Evolutionary conservation across 2,797 vertebrate genomes (phyloP).

Genomic region (Myotis findleyi): DNA sequence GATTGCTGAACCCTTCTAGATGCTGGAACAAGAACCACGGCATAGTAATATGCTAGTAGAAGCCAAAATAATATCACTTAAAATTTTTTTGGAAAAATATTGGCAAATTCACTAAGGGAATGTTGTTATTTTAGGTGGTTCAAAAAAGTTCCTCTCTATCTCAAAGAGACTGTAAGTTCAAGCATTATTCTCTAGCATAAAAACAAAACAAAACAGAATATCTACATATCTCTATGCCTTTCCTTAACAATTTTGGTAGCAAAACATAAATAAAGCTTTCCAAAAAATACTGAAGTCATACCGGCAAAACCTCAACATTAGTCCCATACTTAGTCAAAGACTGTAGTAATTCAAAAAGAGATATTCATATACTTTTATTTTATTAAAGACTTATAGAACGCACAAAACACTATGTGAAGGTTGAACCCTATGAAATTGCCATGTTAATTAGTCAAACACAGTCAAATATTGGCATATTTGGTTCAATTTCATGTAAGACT

Average conservation of each 20-base stretch:
- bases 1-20: too few relatives aligned
- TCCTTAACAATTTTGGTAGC: constrained; percentile 42
- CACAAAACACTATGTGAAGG: neutral
- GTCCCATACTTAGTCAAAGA: constrained; percentile 8
- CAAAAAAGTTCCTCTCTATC: constrained; percentile 47
- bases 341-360: neutral
- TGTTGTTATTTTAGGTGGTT: constrained; percentile 24
- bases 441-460: constrained; percentile 12
- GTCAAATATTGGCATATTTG: constrained; percentile 11
- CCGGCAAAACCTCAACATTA: neutral
- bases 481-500: neutral
- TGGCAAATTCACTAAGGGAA: neutral
- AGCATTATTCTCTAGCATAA: constrained; percentile 21
- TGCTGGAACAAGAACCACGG: too few relatives aligned
- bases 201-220: constrained; percentile 21
- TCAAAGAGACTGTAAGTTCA: constrained; percentile 3
- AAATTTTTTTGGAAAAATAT: constrained; percentile 41
- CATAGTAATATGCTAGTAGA: neutral
- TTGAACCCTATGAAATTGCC: constrained; percentile 20
- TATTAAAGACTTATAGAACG: neutral
- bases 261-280: neutral
- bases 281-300: neutral
- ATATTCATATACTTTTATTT: neutral
- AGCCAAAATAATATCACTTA: constrained; percentile 22
- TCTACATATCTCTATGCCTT: neutral